These are phyloP conservation scores for Melinaea menophilus DNA, from an alignment of 2,888 invertebrate genomes.

Conservation along the genomic window DNA sequence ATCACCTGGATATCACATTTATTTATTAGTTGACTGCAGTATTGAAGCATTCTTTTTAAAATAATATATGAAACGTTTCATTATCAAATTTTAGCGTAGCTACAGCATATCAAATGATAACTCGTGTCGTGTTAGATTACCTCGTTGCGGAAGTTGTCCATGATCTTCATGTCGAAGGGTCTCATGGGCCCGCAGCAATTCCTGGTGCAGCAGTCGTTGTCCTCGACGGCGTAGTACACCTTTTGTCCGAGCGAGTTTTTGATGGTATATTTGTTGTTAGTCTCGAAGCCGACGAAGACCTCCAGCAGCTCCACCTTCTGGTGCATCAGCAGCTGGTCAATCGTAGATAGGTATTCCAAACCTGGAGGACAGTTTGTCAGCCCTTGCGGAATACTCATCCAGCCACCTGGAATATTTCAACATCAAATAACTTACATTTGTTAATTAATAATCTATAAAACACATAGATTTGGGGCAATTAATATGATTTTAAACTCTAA, in stretches of 20 bases:
- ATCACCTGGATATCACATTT: slow-evolving; percentile 78
- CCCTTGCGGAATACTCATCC: slow-evolving; percentile 88
- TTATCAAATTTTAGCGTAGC: too few relatives aligned
- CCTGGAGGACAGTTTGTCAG: slow-evolving; percentile 89
- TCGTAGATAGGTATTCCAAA: slow-evolving; percentile 92
- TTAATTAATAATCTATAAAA: too few relatives aligned
- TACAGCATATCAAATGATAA: too few relatives aligned
- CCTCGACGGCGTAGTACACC: slow-evolving; percentile 88
- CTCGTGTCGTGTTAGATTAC: slow-evolving; percentile 36
- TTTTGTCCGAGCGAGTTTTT: slow-evolving; percentile 88
- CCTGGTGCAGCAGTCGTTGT: slow-evolving; percentile 90
- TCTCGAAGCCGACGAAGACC: slow-evolving; percentile 91
- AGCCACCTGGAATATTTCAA: slow-evolving; percentile 80
- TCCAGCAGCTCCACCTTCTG: slow-evolving; percentile 89
- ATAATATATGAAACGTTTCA: too few relatives aligned
- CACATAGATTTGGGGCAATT: neutral
- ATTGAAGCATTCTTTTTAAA: too few relatives aligned
- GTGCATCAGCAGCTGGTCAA: slow-evolving; percentile 89
- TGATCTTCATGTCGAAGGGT: slow-evolving; percentile 91
- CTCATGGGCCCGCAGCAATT: slow-evolving; percentile 90
- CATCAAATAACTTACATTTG: neutral
- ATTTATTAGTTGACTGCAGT: neutral
- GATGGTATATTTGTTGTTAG: slow-evolving; percentile 91
- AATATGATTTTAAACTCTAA: slow-evolving; percentile 3
- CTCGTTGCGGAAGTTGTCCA: slow-evolving; percentile 89